phyloP scores from a whole-genome alignment of 2,888 invertebrate species.

The Baronia brevicornis region DNA sequence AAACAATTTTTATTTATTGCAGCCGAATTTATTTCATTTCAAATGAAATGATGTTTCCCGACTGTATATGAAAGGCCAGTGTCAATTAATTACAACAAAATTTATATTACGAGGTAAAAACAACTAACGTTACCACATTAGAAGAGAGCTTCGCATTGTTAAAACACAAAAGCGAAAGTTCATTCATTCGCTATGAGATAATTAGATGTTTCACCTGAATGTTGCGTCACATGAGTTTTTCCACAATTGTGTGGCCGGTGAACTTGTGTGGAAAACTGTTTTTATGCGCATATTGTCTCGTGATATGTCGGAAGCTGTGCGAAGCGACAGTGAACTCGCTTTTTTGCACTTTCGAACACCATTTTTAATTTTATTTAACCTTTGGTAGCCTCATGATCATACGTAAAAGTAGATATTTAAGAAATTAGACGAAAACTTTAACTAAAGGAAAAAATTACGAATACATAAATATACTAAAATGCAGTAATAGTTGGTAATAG shows the following conservation, averaged over 20 bases:
- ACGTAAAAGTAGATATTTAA: too few species aligned
- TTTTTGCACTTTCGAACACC: conserved; percentile 7
- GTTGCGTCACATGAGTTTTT: conserved; percentile 66
- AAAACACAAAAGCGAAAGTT: conserved; percentile 72
- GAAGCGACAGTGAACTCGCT: conserved; percentile 11
- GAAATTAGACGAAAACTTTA: too few species aligned
- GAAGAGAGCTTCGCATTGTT: conserved; percentile 63
- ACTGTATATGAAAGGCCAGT: conserved; percentile 12
- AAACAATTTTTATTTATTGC: too few species aligned
- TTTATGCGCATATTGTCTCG: conserved; percentile 37
- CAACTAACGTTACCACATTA: conserved; percentile 47
- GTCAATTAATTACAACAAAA: conserved; percentile 26
- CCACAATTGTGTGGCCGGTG: conserved; percentile 56
- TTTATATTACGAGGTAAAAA: conserved; percentile 51
- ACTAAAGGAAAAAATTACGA: too few species aligned
- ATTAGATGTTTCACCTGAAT: conserved; percentile 66
- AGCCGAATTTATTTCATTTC: conserved; percentile 7
- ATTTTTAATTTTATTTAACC: too few species aligned
- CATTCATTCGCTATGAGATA: conserved; percentile 65
- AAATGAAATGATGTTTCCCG: too few species aligned
- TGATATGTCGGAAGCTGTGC: conserved; percentile 39
- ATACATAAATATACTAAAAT: too few species aligned
- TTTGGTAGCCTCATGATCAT: too few species aligned
- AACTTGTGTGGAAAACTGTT: conserved; percentile 41
- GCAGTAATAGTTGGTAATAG: too few species aligned